These are phyloP conservation scores for Athene cunicularia DNA, from an alignment of 2,113 vertebrate species.

Conservation along the genomic window DNA sequence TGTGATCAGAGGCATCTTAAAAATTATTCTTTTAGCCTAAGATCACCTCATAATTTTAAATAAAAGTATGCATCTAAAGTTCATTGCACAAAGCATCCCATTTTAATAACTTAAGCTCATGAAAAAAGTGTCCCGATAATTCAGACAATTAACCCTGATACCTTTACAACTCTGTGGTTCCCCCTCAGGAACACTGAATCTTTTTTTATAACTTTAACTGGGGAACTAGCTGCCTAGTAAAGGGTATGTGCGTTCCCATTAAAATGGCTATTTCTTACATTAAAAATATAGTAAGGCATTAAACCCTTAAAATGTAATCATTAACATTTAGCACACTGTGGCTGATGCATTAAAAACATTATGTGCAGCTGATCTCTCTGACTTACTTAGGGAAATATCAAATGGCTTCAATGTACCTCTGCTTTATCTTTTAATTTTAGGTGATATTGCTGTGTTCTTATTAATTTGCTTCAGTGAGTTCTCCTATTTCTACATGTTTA, in stretches of 20 bases:
- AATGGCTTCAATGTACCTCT: neutral
- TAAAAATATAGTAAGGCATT: conserved; percentile 30
- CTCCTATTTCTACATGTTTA: neutral
- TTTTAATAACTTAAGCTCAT: conserved; percentile 42
- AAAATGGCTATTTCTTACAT: conserved; percentile 11
- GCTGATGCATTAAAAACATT: conserved; percentile 17
- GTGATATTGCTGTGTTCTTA: neutral
- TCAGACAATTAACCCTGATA: conserved; percentile 51
- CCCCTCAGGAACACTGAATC: conserved; percentile 22
- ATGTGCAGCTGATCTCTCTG: neutral
- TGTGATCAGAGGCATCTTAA: neutral
- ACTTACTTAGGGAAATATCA: neutral
- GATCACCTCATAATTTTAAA: neutral
- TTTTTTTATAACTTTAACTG: neutral
- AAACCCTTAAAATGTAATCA: conserved; percentile 4
- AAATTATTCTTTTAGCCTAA: neutral
- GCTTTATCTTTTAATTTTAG: conserved; percentile 9
- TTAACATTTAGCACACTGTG: conserved; percentile 16
- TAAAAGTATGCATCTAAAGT: neutral
- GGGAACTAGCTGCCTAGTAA: neutral
- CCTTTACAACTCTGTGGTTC: neutral
- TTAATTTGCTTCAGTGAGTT: neutral
- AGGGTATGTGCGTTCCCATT: neutral
- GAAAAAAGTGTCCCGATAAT: conserved; percentile 30
- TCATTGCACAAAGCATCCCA: neutral